These are phyloP conservation scores for Sylvicapra grimmia DNA, from an alignment of 2,113 vertebrate genomes.

Conservation along the genomic window DNA sequence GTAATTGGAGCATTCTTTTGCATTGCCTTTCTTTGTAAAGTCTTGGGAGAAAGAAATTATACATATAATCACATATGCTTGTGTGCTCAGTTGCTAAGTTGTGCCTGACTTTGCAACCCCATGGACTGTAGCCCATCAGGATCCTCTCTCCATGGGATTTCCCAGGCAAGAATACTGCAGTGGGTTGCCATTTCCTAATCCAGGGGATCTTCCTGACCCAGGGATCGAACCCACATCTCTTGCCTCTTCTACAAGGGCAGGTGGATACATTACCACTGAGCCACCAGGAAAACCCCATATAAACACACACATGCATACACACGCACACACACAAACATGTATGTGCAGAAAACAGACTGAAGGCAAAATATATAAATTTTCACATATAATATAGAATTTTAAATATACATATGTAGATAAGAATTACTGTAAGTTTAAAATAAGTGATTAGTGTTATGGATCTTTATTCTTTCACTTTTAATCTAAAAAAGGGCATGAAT, in stretches of 20 bases:
- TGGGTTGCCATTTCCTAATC: not conserved
- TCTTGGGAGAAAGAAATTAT: not conserved
- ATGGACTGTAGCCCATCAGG: not conserved
- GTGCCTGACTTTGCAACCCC: not conserved
- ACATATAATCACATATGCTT: not conserved
- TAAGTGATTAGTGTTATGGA: not conserved
- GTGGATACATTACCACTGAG: not conserved
- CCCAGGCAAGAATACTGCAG: not conserved
- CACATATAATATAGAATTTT: not conserved
- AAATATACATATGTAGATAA: not conserved
- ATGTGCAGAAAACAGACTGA: not conserved
- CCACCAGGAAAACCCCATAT: not conserved
- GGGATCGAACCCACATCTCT: not conserved
- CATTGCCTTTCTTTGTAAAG: no score
- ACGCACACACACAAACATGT: not conserved
- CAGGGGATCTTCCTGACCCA: not conserved
- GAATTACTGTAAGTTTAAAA: not conserved
- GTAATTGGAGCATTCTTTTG: no score
- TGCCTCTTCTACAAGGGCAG: not conserved
- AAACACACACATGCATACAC: not conserved
- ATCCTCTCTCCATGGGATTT: not conserved
- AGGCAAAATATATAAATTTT: not conserved
- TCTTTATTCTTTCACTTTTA: not conserved
- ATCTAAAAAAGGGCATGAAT: not conserved
- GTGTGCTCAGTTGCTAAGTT: not conserved